Base-by-base conservation (phyloP, 1,140 invertebrate species). In the Camponotus pennsylvanicus region DNA sequence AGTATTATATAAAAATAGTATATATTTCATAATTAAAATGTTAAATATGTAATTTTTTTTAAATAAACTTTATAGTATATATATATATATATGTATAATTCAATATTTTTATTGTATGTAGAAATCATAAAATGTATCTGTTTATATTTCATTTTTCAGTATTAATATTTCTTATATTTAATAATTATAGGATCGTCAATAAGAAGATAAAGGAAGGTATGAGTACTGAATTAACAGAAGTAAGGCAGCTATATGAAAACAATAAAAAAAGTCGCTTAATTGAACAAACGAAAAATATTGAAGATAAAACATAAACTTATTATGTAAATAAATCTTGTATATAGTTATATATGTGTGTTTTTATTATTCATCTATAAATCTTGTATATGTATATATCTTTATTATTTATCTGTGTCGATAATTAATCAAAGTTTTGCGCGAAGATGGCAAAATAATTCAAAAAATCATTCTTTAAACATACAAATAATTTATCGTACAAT, bases 401-500 rank as follows among this genome's bases (percentile, higher is more conserved):
- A 32, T 66, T 69, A 80, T 49, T 57, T n/a, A 15, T 21, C 32
- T 85, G 32, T 9, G 9, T 45, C 0, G 9, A 11, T 9, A 34
- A 42, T 32, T 2, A 49, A 15, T 67, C 11, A 9, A 69, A 66
- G 11, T 79, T 55, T 55, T 45, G 27, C 9, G 27, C 27, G 27
- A 9, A 55, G 11, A 6, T 63, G 4, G 6, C 27, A 6, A 52
- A 66, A 73, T 82, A n/a, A 64, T 42, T 34, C 3, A 66, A 61
- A 66, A 61, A 61, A 37, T 42, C 57, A 57, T 75, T 52, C 11
- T 70, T n/a, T 32, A 70, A 59, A 87, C 59, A 86, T 27, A n/a
- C 52, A 88, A 27, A 71, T 55, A 79, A 45, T 85, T 64, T 21
- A 73, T 78, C 34, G 49, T 18, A 86, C n/a, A 82, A 18, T 63